phyloP scores from a whole-genome alignment of 2,888 invertebrate genomes.

The Cephus sareptanus region DNA sequence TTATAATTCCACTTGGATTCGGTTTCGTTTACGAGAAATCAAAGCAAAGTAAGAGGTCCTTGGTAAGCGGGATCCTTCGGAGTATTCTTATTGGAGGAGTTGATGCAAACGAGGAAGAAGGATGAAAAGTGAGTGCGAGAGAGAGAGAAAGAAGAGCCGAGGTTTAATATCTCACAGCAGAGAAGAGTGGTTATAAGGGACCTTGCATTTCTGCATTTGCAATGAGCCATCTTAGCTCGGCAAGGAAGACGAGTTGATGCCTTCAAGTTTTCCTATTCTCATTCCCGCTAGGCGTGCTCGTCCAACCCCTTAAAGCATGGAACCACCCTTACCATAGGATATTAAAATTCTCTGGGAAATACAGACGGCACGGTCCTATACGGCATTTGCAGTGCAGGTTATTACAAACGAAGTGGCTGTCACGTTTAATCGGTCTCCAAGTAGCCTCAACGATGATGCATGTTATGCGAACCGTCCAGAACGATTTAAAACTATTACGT shows the following conservation, averaged over 20 bases:
- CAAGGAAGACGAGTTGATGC: conserved; percentile 33
- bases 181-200: conserved; percentile 46
- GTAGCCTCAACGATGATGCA: conserved; percentile 50
- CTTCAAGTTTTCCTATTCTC: conserved; percentile 42
- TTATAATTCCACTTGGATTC: background rate
- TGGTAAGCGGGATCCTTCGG: background rate
- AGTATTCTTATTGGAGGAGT: conserved; percentile 1
- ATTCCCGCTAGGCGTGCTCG: conserved; percentile 28
- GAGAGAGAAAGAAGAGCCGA: conserved; percentile 12
- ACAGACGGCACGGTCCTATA: background rate
- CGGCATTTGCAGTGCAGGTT: background rate
- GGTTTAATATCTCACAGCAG: conserved; percentile 52
- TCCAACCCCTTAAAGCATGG: background rate
- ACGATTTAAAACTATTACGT: conserved; percentile 29
- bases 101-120: background rate
- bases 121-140: background rate
- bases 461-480: conserved; percentile 26
- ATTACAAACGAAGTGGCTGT: conserved; percentile 19
- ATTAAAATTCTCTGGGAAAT: conserved; percentile 32
- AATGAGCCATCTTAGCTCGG: conserved; percentile 44
- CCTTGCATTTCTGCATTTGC: conserved; percentile 49
- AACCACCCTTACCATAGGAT: conserved; percentile 8
- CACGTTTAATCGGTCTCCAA: conserved; percentile 45
- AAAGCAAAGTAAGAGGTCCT: background rate
- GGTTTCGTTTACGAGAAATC: background rate